Evolutionary conservation across 2,113 vertebrate genomes (phyloP), one percentile per base, ranked within the genome.

Genomic region (Brachyistius frenatus): DNA sequence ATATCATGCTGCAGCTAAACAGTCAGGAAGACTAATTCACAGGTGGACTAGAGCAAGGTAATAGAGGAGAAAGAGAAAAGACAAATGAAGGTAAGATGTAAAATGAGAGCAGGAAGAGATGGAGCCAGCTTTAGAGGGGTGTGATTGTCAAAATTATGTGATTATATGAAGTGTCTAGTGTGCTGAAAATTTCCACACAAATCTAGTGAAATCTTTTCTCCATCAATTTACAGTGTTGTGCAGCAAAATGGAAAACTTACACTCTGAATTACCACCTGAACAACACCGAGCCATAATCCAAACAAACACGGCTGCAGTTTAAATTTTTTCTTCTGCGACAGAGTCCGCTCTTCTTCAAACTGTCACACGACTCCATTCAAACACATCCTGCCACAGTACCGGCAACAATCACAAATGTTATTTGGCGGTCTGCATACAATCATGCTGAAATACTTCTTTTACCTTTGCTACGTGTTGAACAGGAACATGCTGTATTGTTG

Each of bases 1-100:
- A 83, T 41, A 89, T 92, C 87, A 89, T 9, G 49, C 50, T 32
- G 78, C 66, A n/a, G 84, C 79, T 53, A 74, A 85, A 88, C 78
- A 84, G 54, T 53, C 83, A 76, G 23, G 49, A 73, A 84, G 84
- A 90, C 65, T 78, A 78, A 84, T 84, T 83, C 72, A 73, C 80
- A 86, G 78, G 79, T 89, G 83, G 73, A 83, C 41, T 47, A 35
- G 76, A 49, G 68, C 76, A 1, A 72, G 69, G 80, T 69, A 83
- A 82, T n/a, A 67, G 68, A 78, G 60, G 60, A 63, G 77, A 67
- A 71, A 53, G 54, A 69, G 55, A 33, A 61, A 75, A 85, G 78
- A 84, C 63, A 66, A 79, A 88, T 81, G 61, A 55, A 60, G 68
- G 61, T 10, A 73, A 65, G 53, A 73, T 53, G 46, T 78, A 5